These are phyloP conservation scores for Chelmon rostratus DNA, from an alignment of 2,797 vertebrate species.

Conservation along the genomic window DNA sequence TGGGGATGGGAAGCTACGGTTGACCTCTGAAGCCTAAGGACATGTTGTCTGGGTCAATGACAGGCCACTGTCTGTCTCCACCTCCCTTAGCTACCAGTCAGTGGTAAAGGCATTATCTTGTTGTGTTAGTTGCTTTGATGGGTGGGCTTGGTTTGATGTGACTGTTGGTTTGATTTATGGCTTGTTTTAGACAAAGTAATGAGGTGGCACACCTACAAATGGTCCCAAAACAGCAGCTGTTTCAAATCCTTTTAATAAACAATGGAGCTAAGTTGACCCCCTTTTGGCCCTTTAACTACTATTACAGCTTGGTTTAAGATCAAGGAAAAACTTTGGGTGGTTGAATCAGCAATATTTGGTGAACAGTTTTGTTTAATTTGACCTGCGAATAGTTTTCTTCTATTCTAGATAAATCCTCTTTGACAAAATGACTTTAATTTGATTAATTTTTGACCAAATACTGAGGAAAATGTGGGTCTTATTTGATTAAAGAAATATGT, in stretches of 20 bases:
- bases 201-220: conserved; percentile 57
- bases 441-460: not conserved
- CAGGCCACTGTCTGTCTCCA: conserved; percentile 42
- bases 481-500: not conserved
- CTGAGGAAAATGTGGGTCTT: not conserved
- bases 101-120: conserved; percentile 57
- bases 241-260: conserved; percentile 56
- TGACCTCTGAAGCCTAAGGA: conserved; percentile 39
- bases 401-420: not conserved
- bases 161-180: conserved; percentile 61
- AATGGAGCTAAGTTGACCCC: conserved; percentile 43
- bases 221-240: conserved; percentile 63
- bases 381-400: not conserved
- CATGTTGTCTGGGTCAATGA: conserved; percentile 52
- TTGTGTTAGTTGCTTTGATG: conserved; percentile 33
- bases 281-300: conserved; percentile 46
- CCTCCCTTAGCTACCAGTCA: conserved; percentile 48
- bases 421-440: not conserved
- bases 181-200: conserved; percentile 44
- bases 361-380: not conserved
- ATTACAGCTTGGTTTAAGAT: conserved; percentile 37
- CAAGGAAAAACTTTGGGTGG: conserved; percentile 25
- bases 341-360: not conserved
- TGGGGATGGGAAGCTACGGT: conserved; percentile 13
- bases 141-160: conserved; percentile 38